Percentiles rank a stretch among this genome's conserved stretches.
phyloP scores from a whole-genome alignment of 2,888 invertebrate species.

The Folsomia manolachei region DNA sequence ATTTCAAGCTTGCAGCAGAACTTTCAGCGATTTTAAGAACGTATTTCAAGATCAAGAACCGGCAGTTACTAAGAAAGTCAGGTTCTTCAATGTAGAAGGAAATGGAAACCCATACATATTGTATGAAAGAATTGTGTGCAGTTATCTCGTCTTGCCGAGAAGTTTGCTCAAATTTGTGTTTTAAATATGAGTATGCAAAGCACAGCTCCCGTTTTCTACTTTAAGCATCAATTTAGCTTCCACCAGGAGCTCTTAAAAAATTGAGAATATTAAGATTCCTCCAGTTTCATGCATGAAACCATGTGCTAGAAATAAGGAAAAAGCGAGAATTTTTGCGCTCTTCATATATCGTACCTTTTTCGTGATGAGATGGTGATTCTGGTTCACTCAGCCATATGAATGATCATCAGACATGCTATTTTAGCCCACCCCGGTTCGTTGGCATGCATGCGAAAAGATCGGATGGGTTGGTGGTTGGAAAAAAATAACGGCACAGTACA shows the following conservation, averaged over 20 bases:
- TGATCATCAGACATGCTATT: neutral
- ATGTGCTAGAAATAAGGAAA: neutral
- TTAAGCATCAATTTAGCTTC: constrained; percentile 16
- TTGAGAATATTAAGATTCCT: constrained; percentile 7
- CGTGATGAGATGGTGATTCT: neutral
- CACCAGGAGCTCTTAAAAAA: constrained; percentile 12
- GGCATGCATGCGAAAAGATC: neutral
- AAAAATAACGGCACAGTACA: neutral
- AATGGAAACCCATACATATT: neutral
- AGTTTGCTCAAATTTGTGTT: neutral
- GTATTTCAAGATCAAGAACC: too few species aligned
- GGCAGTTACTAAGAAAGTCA: too few species aligned
- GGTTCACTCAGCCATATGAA: neutral
- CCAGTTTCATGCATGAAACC: neutral
- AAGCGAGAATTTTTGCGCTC: neutral
- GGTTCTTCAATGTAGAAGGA: too few species aligned
- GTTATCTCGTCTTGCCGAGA: neutral
- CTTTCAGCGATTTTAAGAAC: too few species aligned
- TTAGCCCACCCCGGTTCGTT: neutral
- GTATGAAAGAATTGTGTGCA: constrained; percentile 1
- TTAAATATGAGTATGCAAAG: neutral
- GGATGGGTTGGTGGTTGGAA: neutral
- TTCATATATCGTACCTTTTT: neutral
- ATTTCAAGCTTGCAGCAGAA: too few species aligned
- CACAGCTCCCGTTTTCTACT: constrained; percentile 11